phyloP scores from a whole-genome alignment of 2,113 vertebrate genomes.

The Natator depressus region DNA sequence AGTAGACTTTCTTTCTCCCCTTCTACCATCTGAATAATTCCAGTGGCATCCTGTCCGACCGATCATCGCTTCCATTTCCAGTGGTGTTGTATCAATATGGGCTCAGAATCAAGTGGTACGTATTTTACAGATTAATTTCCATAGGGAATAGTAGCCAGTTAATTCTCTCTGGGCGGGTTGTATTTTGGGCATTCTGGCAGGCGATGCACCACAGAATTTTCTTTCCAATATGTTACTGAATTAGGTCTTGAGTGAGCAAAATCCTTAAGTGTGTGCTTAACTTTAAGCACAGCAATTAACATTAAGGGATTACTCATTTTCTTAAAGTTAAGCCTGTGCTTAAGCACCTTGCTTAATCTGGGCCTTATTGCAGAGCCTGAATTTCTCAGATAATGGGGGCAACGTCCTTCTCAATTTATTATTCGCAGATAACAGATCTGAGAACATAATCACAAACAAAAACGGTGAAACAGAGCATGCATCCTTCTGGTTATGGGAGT shows the following conservation, averaged over 20 bases:
- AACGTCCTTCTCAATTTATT: not conserved
- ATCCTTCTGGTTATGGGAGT: not conserved
- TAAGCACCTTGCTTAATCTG: accelerated
- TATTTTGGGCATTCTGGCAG: not conserved
- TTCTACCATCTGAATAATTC: constrained; percentile 30
- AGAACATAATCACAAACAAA: not conserved
- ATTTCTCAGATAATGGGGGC: not conserved
- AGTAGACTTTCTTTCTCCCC: not conserved
- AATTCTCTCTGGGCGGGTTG: not conserved
- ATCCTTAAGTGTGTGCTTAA: not conserved
- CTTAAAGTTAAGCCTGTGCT: not conserved
- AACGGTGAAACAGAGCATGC: not conserved
- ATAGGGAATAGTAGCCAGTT: not conserved
- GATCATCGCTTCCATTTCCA: constrained; percentile 98
- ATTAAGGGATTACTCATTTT: not conserved
- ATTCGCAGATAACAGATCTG: not conserved
- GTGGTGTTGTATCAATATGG: constrained; percentile 98
- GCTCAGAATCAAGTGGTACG: constrained; percentile 99
- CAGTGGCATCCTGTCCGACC: constrained; percentile 98
- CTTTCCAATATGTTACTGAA: not conserved
- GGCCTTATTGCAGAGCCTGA: not conserved
- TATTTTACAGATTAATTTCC: not conserved
- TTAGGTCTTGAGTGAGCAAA: not conserved
- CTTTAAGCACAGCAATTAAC: accelerated
- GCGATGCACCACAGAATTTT: not conserved